Evolutionary conservation across 2,888 invertebrate genomes (phyloP).

Genomic region (Pandemis heparana): DNA sequence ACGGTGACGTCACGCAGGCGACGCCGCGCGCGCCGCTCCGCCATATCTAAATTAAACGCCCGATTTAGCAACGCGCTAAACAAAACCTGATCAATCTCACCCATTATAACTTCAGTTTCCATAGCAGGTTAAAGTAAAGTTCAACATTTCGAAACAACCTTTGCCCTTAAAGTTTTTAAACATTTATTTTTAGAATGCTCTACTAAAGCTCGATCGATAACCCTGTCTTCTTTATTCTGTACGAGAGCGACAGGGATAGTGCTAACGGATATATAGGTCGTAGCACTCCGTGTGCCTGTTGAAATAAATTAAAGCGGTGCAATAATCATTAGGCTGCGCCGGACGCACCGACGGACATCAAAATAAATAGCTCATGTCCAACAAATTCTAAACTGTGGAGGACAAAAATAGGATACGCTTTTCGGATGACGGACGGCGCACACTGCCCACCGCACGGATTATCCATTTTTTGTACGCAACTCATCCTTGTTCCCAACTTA

Average conservation of each 20-base stretch:
- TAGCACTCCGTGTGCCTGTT: conserved; percentile 20
- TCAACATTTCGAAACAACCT: conserved; percentile 31
- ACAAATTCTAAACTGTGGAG: conserved; percentile 38
- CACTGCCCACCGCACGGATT: conserved; percentile 13
- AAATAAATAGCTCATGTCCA: conserved; percentile 44
- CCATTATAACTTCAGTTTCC: background rate
- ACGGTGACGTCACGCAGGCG: conserved; percentile 55
- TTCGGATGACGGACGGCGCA: conserved; percentile 24
- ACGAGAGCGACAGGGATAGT: conserved; percentile 18
- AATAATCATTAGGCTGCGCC: conserved; percentile 42
- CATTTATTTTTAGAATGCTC: conserved; percentile 40
- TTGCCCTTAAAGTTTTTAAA: conserved; percentile 38
- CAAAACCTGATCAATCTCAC: conserved; percentile 1
- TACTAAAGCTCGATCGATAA: conserved; percentile 37
- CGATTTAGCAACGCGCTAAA: conserved; percentile 56
- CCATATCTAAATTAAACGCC: conserved; percentile 64
- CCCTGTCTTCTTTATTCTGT: conserved; percentile 29
- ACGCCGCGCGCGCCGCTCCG: conserved; percentile 35
- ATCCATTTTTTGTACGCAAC: conserved; percentile 6
- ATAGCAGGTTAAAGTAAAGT: conserved; percentile 19
- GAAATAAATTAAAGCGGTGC: conserved; percentile 38
- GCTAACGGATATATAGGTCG: conserved; percentile 32
- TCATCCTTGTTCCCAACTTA: background rate
- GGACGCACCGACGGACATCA: conserved; percentile 39
- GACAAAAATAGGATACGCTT: conserved; percentile 41